Base-by-base conservation (phyloP, 1,140 invertebrate species). In the Meloidogyne exigua region DNA sequence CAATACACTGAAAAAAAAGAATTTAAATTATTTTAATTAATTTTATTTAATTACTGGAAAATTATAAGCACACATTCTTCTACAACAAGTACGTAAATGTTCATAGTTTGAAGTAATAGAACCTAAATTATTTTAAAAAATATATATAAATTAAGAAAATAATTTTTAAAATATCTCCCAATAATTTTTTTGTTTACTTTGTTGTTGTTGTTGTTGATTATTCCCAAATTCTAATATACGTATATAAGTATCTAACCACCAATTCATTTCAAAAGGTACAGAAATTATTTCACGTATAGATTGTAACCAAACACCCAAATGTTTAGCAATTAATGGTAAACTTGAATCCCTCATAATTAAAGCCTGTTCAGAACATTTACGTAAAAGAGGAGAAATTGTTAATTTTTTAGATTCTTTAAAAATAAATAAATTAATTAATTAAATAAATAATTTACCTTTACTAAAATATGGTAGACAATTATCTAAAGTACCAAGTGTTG, bases 1-100 rank as follows among this genome's bases (percentile, higher is more conserved):
- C 76, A 42, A 84, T 82, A 66, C 81, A 83, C 81, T 83, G 32
- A 36, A 79, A 39, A 21, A 66, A 26, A 44, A 74, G 4, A 15
- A 3, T 23, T 32, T 75, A 21, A 74, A 32, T 32, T 3, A n/a
- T 11, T 44, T 25, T 32, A n/a, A 72, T 18, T 62, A 62, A 25
- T 57, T 42, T 23, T 25, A 39, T 15, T 42, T 21, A 76, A 49
- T 4, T 80, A 89, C 89, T 57, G 89, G 89, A 80, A 89, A 88
- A 79, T 89, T 89, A 81, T 87, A 89, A 72, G 89, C 89, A 83
- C 87, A 88, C 82, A 88, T 88, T 79, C 82, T 84, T 76, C 89
- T 76, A 71, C 88, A 88, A 68, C 69, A 49, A 32, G 82, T 57
- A 36, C 75, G 39, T 36, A 82, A 64, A 36, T 72, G 62, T 64